phyloP scores from a whole-genome alignment of 1,140 invertebrate genomes.

The Meteorus sp. region DNA sequence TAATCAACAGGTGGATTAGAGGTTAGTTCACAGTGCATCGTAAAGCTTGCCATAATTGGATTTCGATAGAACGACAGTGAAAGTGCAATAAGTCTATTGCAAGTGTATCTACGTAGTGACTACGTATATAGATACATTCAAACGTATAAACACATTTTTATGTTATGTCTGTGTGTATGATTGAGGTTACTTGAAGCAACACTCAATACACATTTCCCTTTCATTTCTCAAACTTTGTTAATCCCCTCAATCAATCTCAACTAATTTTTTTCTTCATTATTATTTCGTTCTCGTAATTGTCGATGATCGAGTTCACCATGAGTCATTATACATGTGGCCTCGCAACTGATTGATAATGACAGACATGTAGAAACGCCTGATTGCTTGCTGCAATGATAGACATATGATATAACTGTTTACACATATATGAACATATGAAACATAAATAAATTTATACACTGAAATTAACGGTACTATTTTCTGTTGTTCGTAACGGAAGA shows the following conservation, averaged over 20 bases:
- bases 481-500: neutral
- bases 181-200: too few species aligned
- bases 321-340: neutral
- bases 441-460: too few species aligned
- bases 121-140: neutral
- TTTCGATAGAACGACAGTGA: slow-evolving; percentile 24
- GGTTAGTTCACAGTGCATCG: neutral
- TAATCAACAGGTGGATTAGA: slow-evolving; percentile 3
- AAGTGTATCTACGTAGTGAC: neutral
- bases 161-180: neutral
- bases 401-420: too few species aligned
- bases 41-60: slow-evolving; percentile 23
- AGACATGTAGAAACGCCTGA: neutral
- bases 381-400: neutral
- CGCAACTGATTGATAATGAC: neutral
- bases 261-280: neutral
- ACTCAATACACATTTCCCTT: too few species aligned
- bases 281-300: neutral
- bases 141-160: neutral
- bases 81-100: slow-evolving; percentile 26
- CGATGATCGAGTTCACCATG: too few species aligned
- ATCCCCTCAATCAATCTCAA: neutral
- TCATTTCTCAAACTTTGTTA: too few species aligned
- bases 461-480: too few species aligned
- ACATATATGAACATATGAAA: too few species aligned